Evolutionary conservation across 1,140 invertebrate species (phyloP), one percentile per base, ranked within the genome.

Genomic region (Sycophaga agraensis): DNA sequence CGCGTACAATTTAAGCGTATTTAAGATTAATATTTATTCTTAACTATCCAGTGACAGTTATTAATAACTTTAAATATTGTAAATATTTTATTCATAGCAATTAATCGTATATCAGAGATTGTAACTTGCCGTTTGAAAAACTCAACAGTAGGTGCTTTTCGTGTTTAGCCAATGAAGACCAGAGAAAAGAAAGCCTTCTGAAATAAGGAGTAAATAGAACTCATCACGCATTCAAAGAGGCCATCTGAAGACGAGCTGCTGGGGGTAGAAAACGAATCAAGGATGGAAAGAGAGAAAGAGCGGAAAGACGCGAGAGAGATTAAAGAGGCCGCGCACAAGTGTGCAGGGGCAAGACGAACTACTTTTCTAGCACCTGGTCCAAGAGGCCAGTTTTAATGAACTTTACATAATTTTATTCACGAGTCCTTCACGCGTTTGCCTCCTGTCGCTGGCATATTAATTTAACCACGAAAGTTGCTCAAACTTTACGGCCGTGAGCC

Each of bases 401-500:
- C 65, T 70, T 70, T 70, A 65, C 69, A 70, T 70, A 70, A 70
- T 70, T 51, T 70, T 67, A 66, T 70, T 70, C 63, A 58, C 61
- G 59, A 68, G 63, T 64, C 65, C 61, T 60, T 62, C 37, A 63
- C 63, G 42, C 62, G 63, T 63, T 65, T 66, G 54, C 66, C 60
- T 51, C 39, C 48, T 68, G 60, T 51, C 51, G 34, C 59, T 70
- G 62, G 65, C 65, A 65, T 63, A 68, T 66, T 64, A 68, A 70
- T 68, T 70, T 65, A 62, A 43, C 24, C 58, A 34, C 57, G 60
- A 66, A 62, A 64, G 60, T 6, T 39, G 22, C 35, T 40, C 19
- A 28, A 58, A 53, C 59, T 43, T 64, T 64, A 59, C 40, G 60
- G 5, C 8, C n/a, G 4, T 7, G 14, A 5, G 35, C 11, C 9